These are phyloP conservation scores for Drosophila pseudoobscura DNA, from an alignment of 1,140 invertebrate genomes.

Conservation along the genomic window DNA sequence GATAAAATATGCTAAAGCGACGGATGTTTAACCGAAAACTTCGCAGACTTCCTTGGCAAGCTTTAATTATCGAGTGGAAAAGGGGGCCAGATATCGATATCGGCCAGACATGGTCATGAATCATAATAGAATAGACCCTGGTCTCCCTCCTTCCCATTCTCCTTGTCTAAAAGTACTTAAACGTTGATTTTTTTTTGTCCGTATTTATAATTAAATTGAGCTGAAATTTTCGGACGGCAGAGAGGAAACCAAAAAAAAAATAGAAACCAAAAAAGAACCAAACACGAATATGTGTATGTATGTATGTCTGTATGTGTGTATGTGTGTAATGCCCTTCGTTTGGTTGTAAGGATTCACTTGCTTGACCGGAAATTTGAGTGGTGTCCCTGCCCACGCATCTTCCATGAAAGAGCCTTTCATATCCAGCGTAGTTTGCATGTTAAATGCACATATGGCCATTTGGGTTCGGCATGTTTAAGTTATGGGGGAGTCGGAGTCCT, in stretches of 20 bases:
- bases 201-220: conserved; percentile 78
- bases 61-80: conserved; percentile 52
- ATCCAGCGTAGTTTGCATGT: conserved; percentile 64
- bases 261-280: too few species aligned
- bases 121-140: conserved; percentile 63
- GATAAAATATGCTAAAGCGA: conserved; percentile 51
- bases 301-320: conserved; percentile 1
- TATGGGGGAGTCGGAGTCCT: conserved; percentile 39
- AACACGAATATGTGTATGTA: too few species aligned
- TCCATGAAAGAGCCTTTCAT: conserved; percentile 6
- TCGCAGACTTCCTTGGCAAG: conserved; percentile 49
- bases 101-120: conserved; percentile 69
- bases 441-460: conserved; percentile 75
- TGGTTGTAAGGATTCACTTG: conserved; percentile 70
- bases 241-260: conserved; percentile 55
- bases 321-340: conserved; percentile 45
- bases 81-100: conserved; percentile 12
- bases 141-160: conserved; percentile 51
- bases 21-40: conserved; percentile 33
- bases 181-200: too few species aligned
- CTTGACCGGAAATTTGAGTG: conserved; percentile 79
- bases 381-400: background rate
- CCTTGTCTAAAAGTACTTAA: conserved; percentile 58
- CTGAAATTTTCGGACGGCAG: conserved; percentile 78
- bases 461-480: conserved; percentile 59